Percentiles rank a stretch among this genome's conserved stretches.
These are phyloP conservation scores for Australoheros scitulus DNA, from an alignment of 2,113 vertebrate genomes.

Conservation along the genomic window DNA sequence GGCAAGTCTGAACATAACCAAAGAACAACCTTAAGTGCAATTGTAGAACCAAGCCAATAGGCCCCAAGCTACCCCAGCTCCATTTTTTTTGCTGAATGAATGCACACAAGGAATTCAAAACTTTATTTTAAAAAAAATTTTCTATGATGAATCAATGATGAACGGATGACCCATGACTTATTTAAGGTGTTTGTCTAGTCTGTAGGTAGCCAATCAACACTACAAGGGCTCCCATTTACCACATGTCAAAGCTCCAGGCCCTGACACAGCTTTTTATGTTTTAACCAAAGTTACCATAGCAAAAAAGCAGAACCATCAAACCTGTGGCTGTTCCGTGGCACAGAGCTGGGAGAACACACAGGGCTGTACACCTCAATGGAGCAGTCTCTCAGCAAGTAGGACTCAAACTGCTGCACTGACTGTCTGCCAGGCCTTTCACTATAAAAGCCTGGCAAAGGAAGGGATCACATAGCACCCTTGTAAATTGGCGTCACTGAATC, in stretches of 20 bases:
- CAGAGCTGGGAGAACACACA: conserved; percentile 25
- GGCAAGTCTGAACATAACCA: background rate
- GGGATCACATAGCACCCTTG: conserved; percentile 55
- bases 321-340: conserved; percentile 4
- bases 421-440: conserved; percentile 59
- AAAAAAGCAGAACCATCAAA: conserved; percentile 56
- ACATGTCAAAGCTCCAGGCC: conserved; percentile 41
- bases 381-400: conserved; percentile 52
- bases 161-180: background rate
- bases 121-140: background rate
- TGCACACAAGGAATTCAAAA: background rate
- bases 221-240: conserved; percentile 36
- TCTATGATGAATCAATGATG: background rate
- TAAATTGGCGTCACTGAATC: conserved; percentile 57
- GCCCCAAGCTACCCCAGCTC: background rate
- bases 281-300: conserved; percentile 72
- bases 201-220: conserved; percentile 8
- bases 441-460: conserved; percentile 62
- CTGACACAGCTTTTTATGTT: conserved; percentile 44
- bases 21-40: conserved; percentile 9
- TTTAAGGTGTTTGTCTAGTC: background rate
- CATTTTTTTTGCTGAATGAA: background rate
- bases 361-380: conserved; percentile 56
- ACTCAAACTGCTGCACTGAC: conserved; percentile 52
- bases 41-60: background rate